Base-by-base conservation (phyloP, 2,113 vertebrate genomes). In the Xiphorhynchus elegans region DNA sequence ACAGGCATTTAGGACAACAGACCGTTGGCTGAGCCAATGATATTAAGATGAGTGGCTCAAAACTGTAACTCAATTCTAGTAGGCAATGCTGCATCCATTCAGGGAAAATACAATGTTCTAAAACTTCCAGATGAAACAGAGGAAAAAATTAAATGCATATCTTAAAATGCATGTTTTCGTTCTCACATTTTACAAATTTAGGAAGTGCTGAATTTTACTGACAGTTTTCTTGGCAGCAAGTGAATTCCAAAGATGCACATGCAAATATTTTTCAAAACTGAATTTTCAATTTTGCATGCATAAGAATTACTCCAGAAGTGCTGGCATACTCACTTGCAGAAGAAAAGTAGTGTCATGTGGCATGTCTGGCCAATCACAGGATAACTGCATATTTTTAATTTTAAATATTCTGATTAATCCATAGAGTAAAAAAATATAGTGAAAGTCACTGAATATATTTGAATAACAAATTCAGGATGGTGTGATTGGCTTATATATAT, bases 181-280 rank as follows among this genome's bases (percentile, higher is more conserved):
- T 96, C 93, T 95, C 92, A 94, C 96, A 92, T 97, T 96, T 96
- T 96, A 84, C 77, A 95, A 84, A 96, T 93, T 88, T 95, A 91
- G 93, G 85, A 96, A 60, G 88, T 93, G 92, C 76, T 89, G 93
- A 90, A 74, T 95, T 96, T 94, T 91, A 81, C 88, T 93, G 95
- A 92, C 93, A 94, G 93, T 84, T 97, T 96, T 95, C 96, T 93
- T 96, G 96, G 95, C 92, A 96, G 90, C 40, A 69, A 89, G 83
- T 72, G 84, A 81, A 94, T 95, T 95, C 85, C 83, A 92, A 97
- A 89, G 93, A 96, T 96, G 95, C 88, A 87, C 90, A 89, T 94
- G 92, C 79, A 94, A 97, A 96, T 96, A 96, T 97, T 97, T 97
- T 95, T 95, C 93, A 93, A 94, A 97, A 96, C 47, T 64, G 88